Percentiles rank a stretch among this genome's conserved stretches.
These are phyloP conservation scores for Urocitellus parryii DNA, from an alignment of 2,113 vertebrate species.

Conservation along the genomic window DNA sequence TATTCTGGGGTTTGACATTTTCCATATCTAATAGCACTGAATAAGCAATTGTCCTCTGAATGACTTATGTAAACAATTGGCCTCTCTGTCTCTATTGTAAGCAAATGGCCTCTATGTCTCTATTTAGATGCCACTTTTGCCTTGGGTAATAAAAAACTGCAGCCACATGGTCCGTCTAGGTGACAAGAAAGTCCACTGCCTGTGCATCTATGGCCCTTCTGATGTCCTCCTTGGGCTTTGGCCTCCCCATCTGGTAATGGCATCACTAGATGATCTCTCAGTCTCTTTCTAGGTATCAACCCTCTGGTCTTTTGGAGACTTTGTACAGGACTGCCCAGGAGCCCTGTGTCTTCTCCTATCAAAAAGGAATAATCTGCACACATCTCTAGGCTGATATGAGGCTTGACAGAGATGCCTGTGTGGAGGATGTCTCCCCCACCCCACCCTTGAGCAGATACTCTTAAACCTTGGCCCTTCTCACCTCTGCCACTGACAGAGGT, in stretches of 20 bases:
- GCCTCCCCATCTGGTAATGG: too few relatives aligned
- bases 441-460: too few relatives aligned
- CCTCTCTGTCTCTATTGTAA: background rate
- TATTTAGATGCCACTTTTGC: too few relatives aligned
- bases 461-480: background rate
- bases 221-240: background rate
- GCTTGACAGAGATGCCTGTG: background rate
- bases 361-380: too few relatives aligned
- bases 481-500: background rate
- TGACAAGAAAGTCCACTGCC: background rate
- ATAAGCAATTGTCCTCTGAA: background rate
- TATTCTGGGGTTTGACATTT: too few relatives aligned
- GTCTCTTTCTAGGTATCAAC: background rate
- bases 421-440: too few relatives aligned
- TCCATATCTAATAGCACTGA: too few relatives aligned
- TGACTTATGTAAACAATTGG: too few relatives aligned
- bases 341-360: background rate
- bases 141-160: background rate
- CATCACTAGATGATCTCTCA: background rate
- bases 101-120: background rate
- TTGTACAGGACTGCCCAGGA: accelerated
- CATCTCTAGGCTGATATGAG: background rate
- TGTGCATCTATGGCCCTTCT: background rate
- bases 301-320: background rate
- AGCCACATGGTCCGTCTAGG: accelerated